Evolutionary conservation across 2,113 vertebrate genomes (phyloP).

Genomic region (Rutilus rutilus): DNA sequence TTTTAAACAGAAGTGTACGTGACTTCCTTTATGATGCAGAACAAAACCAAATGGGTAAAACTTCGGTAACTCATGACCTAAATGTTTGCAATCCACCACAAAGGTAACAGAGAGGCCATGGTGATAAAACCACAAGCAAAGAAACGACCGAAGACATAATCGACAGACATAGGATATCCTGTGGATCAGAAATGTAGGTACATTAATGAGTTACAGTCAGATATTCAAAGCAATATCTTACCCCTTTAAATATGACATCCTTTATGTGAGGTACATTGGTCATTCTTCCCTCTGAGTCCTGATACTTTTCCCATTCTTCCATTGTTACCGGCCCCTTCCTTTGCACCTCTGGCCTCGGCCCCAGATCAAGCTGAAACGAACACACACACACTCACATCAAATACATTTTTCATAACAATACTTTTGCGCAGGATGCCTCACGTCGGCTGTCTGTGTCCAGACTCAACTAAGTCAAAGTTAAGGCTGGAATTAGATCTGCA

Average conservation of each 20-base stretch:
- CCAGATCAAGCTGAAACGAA: constrained; percentile 86
- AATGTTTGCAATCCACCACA: not conserved
- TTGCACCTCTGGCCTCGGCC: constrained; percentile 83
- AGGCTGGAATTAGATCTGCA: constrained; percentile 35
- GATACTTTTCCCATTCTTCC: constrained; percentile 84
- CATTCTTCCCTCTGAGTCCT: constrained; percentile 89
- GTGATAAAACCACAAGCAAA: not conserved
- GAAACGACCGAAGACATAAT: not conserved
- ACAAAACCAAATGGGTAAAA: not conserved
- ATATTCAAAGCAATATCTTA: constrained; percentile 56
- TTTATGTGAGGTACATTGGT: constrained; percentile 80
- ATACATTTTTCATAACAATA: not conserved
- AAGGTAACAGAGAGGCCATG: not conserved
- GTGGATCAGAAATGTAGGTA: not conserved
- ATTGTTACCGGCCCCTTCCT: constrained; percentile 83
- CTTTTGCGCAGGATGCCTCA: not conserved
- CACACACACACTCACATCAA: not conserved
- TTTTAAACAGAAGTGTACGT: too few species aligned
- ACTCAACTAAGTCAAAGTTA: not conserved
- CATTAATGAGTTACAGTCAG: too few species aligned
- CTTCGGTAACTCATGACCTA: not conserved
- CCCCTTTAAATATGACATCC: constrained; percentile 90
- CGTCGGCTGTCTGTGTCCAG: not conserved
- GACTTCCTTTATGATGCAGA: not conserved
- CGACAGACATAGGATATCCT: not conserved